Conservation (phyloP, 2,113 vertebrate genomes). For the Hippotragus niger region DNA sequence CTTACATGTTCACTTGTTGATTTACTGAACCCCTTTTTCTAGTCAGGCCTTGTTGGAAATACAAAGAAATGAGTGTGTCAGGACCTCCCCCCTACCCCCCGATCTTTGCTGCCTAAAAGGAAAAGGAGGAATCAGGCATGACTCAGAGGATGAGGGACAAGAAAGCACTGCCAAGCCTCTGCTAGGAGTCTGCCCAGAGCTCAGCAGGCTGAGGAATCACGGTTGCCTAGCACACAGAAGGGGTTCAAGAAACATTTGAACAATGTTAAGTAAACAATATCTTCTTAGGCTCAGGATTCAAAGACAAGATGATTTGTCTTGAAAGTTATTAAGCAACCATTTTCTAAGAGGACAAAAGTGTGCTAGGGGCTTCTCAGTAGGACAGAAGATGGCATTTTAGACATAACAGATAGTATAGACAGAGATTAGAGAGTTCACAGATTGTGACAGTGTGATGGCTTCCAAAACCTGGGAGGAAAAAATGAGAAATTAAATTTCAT, state of each 20-base stretch:
- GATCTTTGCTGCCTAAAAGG: not conserved
- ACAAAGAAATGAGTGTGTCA: not conserved
- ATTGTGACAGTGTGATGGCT: not conserved
- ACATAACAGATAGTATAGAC: not conserved
- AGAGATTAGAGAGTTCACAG: not conserved
- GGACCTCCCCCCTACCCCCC: not conserved
- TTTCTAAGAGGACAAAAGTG: not conserved
- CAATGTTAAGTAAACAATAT: not conserved
- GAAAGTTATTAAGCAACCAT: not conserved
- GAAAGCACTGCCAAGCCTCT: not conserved
- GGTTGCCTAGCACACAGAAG: not conserved
- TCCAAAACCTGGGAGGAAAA: not conserved
- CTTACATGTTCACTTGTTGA: not conserved
- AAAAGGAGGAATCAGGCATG: not conserved
- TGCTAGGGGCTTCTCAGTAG: not conserved
- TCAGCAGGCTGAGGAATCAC: fast-evolving
- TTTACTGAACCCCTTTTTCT: not conserved
- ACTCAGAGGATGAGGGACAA: not conserved
- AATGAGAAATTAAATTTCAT: not conserved
- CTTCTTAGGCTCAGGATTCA: not conserved
- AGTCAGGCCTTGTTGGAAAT: not conserved
- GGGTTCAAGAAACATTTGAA: not conserved
- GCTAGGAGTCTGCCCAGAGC: not conserved
- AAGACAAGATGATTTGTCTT: not conserved
- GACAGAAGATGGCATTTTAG: not conserved